These are phyloP conservation scores for Apantesis nais DNA, from an alignment of 2,888 invertebrate genomes.

Conservation along the genomic window DNA sequence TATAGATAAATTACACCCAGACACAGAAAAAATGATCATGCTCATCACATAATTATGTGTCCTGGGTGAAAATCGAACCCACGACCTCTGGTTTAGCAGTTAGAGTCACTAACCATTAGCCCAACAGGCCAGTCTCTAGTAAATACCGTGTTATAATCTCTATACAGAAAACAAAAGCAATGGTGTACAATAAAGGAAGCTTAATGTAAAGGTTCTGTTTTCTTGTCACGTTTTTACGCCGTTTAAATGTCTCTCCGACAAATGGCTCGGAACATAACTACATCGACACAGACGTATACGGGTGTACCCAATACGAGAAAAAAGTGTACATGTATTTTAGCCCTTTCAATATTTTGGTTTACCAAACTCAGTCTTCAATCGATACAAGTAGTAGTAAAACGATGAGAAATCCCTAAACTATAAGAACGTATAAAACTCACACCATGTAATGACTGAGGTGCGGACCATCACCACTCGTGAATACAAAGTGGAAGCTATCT, in stretches of 20 bases:
- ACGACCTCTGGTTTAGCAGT: too few relatives aligned
- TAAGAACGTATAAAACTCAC: too few relatives aligned
- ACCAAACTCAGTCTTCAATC: background rate
- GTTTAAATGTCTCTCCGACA: slow-evolving; percentile 77
- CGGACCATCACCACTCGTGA: too few relatives aligned
- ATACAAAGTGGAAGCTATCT: too few relatives aligned
- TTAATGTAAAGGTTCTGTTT: slow-evolving; percentile 76
- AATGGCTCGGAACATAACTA: slow-evolving; percentile 75
- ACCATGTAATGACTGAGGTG: too few relatives aligned
- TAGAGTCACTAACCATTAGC: too few relatives aligned
- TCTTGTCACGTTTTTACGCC: slow-evolving; percentile 81
- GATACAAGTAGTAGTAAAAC: too few relatives aligned
- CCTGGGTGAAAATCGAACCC: too few relatives aligned
- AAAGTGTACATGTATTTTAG: slow-evolving; percentile 44
- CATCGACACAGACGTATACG: slow-evolving; percentile 62
- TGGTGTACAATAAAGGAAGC: slow-evolving; percentile 73
- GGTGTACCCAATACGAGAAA: slow-evolving; percentile 59
- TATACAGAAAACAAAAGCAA: slow-evolving; percentile 68
- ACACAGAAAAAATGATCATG: too few relatives aligned
- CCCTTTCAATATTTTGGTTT: slow-evolving; percentile 26
- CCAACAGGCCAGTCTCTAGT: slow-evolving; percentile 45
- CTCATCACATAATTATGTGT: too few relatives aligned
- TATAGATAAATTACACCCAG: too few relatives aligned
- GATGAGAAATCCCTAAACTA: too few relatives aligned
- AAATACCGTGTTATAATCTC: slow-evolving; percentile 76